Conservation (phyloP, 2,113 vertebrate species). For the Onychostoma macrolepis region DNA sequence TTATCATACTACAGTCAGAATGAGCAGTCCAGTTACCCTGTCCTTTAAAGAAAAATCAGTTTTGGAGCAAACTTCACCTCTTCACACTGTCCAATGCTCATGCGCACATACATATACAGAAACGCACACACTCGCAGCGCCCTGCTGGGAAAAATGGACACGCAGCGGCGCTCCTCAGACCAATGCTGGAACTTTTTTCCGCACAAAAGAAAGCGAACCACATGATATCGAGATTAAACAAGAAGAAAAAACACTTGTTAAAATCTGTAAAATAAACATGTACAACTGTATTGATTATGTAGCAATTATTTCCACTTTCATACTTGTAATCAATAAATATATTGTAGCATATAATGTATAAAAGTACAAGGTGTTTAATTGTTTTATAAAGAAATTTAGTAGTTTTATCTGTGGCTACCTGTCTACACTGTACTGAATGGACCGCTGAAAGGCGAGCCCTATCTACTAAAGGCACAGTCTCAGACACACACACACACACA, state of each 20-base stretch:
- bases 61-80: background rate
- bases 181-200: constrained; percentile 80
- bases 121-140: constrained; percentile 58
- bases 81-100: background rate
- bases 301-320: constrained; percentile 84
- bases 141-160: background rate
- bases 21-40: background rate
- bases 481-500: constrained; percentile 63
- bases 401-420: constrained; percentile 77
- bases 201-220: constrained; percentile 66
- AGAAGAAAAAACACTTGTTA: constrained; percentile 57
- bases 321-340: constrained; percentile 82
- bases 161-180: constrained; percentile 68
- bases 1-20: background rate
- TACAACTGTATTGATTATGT: constrained; percentile 82
- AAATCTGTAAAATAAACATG: constrained; percentile 80
- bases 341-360: constrained; percentile 83
- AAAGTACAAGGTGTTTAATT: constrained; percentile 75
- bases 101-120: constrained; percentile 32
- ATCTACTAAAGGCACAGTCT: constrained; percentile 68
- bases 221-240: constrained; percentile 26
- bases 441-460: constrained; percentile 69
- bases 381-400: constrained; percentile 75
- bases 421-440: constrained; percentile 73
- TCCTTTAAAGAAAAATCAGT: background rate